Percentiles rank a stretch among this genome's conserved stretches.
These are phyloP conservation scores for Steatornis caripensis DNA, from an alignment of 2,113 vertebrate species.

Conservation along the genomic window DNA sequence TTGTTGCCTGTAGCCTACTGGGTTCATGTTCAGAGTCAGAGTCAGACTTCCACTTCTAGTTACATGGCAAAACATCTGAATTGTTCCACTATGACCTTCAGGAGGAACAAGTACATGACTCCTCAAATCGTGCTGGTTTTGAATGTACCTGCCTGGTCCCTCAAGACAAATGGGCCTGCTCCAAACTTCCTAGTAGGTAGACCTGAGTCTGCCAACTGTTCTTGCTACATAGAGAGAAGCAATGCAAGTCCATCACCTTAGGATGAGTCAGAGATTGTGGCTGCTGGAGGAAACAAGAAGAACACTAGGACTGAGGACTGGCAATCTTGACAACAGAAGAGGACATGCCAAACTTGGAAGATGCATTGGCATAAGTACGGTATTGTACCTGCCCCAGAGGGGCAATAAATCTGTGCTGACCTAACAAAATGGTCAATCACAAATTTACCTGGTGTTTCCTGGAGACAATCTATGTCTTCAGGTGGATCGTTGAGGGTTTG, in stretches of 20 bases:
- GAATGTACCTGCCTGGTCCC: background rate
- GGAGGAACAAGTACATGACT: background rate
- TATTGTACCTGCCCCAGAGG: background rate
- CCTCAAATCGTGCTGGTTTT: background rate
- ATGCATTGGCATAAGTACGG: background rate
- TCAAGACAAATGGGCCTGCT: background rate
- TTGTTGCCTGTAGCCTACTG: background rate
- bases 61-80: background rate
- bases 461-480: background rate
- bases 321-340: background rate
- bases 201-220: background rate
- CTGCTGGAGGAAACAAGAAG: background rate
- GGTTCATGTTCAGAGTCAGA: background rate
- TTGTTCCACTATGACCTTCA: background rate
- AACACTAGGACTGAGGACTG: background rate
- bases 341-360: background rate
- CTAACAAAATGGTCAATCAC: background rate
- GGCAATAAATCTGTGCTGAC: background rate
- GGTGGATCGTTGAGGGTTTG: background rate
- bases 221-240: background rate
- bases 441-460: background rate
- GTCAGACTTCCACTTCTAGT: background rate
- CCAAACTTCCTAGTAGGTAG: background rate
- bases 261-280: background rate
- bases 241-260: accelerated